A percentile compares a stretch with the other conserved stretches of the same genome.
phyloP scores from a whole-genome alignment of 1,140 invertebrate genomes.

The Alviniconcha marisindica region DNA sequence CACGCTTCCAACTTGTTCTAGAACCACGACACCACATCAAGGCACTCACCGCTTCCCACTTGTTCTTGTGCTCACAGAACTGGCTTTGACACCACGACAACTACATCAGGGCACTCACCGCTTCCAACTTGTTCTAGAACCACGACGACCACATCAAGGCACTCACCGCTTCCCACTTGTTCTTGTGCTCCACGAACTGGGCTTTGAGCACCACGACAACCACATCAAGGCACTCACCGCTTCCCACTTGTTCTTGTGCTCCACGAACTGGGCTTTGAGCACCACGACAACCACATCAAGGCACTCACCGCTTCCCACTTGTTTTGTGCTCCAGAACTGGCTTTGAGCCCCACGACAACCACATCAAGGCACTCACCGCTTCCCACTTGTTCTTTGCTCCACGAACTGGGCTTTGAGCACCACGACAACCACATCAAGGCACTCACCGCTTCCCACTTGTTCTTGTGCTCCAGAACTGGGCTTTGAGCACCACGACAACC shows the following conservation, averaged over 20 bases:
- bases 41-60: conserved; percentile 72
- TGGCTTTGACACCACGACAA: conserved; percentile 71
- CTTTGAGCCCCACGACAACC: no score
- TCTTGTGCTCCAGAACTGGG: no score
- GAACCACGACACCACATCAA: no score
- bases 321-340: no score
- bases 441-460: no score
- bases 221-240: no score
- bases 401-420: conserved; percentile 74
- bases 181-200: conserved; percentile 75
- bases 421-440: no score
- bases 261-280: conserved; percentile 73
- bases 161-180: conserved; percentile 73
- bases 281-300: conserved; percentile 43
- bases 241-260: conserved; percentile 75
- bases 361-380: no score
- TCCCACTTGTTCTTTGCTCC: conserved; percentile 75
- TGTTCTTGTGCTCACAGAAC: conserved; percentile 74
- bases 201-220: conserved; percentile 71
- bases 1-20: no score
- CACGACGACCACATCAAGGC: neutral
- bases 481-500: conserved; percentile 45
- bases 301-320: no score
- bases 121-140: conserved; percentile 73
- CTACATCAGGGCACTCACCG: no score